Base-by-base conservation (phyloP, 2,113 vertebrate species). In the Aspidoscelis tigris region DNA sequence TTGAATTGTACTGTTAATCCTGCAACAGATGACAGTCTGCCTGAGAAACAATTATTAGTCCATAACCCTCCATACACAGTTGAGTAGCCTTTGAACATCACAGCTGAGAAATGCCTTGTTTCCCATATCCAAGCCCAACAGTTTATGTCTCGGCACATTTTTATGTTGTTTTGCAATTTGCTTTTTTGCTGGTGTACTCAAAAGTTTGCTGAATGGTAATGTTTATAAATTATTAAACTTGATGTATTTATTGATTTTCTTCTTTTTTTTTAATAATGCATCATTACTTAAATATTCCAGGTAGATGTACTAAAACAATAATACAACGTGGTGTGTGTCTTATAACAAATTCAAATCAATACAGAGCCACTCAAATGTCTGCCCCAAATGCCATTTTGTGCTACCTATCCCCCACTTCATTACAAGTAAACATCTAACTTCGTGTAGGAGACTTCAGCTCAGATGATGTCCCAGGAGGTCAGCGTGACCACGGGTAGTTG, bases 161-260 rank as follows among this genome's bases (percentile, higher is more conserved):
- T 61, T 7, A 20, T 47, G 7, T 44, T 1, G 78, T 39, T 11
- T 24, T 86, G 0, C 74, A 21, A 1, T 61, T 84, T 73, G 6
- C 16, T 21, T 87, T 5, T 33, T 61, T 74, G 84, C 64, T 9
- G 12, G 4, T 41, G n/a, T 69, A 81, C 5, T 41, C 65, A 24
- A 65, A 26, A 3, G 61, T 82, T 79, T 10, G 47, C 84, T 88
- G 18, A 58, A 14, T 0, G 0, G n/a, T 78, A n/a, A 84, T 53
- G 81, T 41, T 75, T 85, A 58, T 87, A 43, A 82, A 47, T 81
- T 86, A 53, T 39, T 84, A 68, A 89, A 79, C 69, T 81, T 12
- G 44, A 7, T 66, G 88, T 83, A 53, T n/a, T 14, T 7, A 20
- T 86, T 85, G 76, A 90, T 64, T 83, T 78, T 58, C 18, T 61